These are phyloP conservation scores for Heliconius hortense DNA, from an alignment of 2,888 invertebrate species.

Conservation along the genomic window DNA sequence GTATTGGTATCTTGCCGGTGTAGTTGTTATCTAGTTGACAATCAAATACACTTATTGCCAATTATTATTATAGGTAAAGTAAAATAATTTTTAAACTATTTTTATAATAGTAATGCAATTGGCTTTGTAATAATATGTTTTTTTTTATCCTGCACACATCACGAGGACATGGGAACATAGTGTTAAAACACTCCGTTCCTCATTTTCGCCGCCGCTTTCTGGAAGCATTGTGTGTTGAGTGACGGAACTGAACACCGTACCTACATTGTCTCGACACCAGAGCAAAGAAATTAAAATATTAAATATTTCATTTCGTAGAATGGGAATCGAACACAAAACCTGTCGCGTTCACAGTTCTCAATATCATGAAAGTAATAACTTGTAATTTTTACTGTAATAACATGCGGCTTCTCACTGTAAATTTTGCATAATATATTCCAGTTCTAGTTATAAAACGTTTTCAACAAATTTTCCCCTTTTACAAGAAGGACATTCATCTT, in stretches of 20 bases:
- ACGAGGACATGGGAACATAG: no score
- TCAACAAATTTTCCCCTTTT: background rate
- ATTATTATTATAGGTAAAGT: no score
- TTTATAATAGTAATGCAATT: background rate
- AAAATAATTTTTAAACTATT: background rate
- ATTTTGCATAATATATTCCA: conserved; percentile 6
- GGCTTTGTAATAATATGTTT: background rate
- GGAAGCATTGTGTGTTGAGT: no score
- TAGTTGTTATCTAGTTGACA: conserved; percentile 20
- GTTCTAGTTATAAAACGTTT: background rate
- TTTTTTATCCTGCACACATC: no score
- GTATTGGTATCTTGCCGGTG: conserved; percentile 8
- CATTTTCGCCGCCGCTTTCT: no score
- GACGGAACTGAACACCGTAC: no score
- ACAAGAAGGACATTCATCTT: background rate
- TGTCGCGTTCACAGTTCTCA: no score
- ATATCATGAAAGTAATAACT: background rate
- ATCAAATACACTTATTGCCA: conserved; percentile 12
- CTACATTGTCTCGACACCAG: no score
- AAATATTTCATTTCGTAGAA: no score
- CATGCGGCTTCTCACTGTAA: background rate
- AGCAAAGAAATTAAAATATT: no score
- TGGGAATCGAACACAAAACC: no score
- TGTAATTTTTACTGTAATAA: background rate
- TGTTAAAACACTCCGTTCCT: no score